Evolutionary conservation across 2,797 vertebrate genomes (phyloP), one percentile per base, ranked within the genome.

Genomic region (Graptemys geographica): DNA sequence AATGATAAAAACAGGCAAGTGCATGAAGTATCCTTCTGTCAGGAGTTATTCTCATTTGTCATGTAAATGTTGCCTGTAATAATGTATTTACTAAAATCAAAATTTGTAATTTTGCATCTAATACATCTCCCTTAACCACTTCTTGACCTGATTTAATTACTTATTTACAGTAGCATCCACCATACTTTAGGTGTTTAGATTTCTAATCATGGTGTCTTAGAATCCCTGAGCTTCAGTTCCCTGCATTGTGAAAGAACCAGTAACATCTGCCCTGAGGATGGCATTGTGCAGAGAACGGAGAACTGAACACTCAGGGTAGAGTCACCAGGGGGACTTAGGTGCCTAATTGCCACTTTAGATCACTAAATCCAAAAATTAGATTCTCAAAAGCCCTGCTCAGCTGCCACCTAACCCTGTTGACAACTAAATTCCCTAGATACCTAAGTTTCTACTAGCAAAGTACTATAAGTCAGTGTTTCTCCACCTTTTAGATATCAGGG

Each of bases 31-130:
- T 92, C 95, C 79, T 96, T 96, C 95, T 96, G 92, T 76, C 92
- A 94, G 81, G 84, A 86, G 18, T 81, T 96, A 96, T 95, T 81
- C 92, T 95, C 95, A 94, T 96, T 96, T 97, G 88, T 95, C 95
- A 96, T 89, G 93, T 95, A 97, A 97, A 97, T 96, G 95, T 86
- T 93, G n/a, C 88, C 89, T 96, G 90, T 94, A 90, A 55, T 72
- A 72, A 83, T 65, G 55, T 74, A 87, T 79, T 89, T 90, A 92
- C 88, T 53, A 92, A 91, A 95, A 96, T 80, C 84, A 37, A 95
- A 96, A 84, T 94, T 95, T 90, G 89, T 93, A 92, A 95, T 96
- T 95, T 90, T 95, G 86, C 4, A 1, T 55, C 51, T 84, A 87
- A 80, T 76, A 88, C 87, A 33, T 59, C 7, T 94, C 15, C 72